Base-by-base conservation (phyloP, 2,888 invertebrate genomes). In the Tinea trinotella region DNA sequence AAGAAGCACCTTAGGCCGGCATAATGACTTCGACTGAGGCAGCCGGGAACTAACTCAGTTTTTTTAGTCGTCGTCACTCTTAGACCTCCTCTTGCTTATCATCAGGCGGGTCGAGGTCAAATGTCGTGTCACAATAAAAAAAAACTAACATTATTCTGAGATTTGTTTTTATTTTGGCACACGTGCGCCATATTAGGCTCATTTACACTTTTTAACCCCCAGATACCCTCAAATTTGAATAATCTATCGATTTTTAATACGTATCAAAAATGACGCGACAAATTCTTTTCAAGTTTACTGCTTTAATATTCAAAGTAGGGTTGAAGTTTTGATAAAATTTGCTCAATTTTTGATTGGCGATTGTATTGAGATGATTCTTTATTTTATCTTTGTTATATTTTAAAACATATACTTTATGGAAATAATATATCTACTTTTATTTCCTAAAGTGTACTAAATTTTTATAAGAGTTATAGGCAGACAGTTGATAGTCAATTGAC, bases 231-330 rank as follows among this genome's bases (percentile, higher is more conserved):
- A 9, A 19, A 76, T 79, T 78, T 76, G 71, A 74, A 78, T 80
- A 73, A 74, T 73, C 76, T 73, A 83, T 82, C 80, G 76, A 74
- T 75, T 78, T 76, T 78, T 76, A 69, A 83, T 80, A 66, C 63
- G 61, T 59, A 57, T 56, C 61, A 59, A 60, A 63, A 61, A 68
- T 83, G 83, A 82, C 70, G 61, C 58, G 59, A 71, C 78, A 63
- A 65, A 65, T 71, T 67, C 69, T 81, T 81, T 77, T 66, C 77
- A 71, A 72, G 56, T 70, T 54, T 60, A 60, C 63, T 57, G 58
- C 60, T 61, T 60, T 62, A 54, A 62, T 60, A 13, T 20, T 55
- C 34, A 13, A 19, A 17, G 6, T 20, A 19, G 67, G 67, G 63
- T 63, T 63, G 64, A 57, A 59, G 59, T 62, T 67, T 64, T 61